Evolutionary conservation across 2,888 invertebrate genomes (phyloP).

Genomic region (Thalpophila matura): DNA sequence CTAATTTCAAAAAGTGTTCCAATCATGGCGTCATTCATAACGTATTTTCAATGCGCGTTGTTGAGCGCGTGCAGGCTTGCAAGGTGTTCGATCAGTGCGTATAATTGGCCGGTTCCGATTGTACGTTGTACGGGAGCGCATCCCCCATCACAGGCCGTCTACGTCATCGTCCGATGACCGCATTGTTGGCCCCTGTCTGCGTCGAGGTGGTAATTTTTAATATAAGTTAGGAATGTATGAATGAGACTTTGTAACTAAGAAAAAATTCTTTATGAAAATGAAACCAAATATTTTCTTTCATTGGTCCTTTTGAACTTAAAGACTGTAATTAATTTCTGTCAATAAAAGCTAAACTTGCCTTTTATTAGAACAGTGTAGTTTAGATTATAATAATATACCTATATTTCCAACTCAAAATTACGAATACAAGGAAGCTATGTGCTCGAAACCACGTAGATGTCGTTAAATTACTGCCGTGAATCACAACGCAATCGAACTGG

Average conservation of each 20-base stretch:
- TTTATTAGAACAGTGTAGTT: too few species aligned
- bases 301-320: too few species aligned
- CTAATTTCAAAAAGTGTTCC: slow-evolving; percentile 7
- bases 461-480: slow-evolving; percentile 59
- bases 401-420: slow-evolving; percentile 27
- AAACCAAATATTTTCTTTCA: too few species aligned
- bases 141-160: slow-evolving; percentile 50
- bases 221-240: neutral
- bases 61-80: slow-evolving; percentile 69
- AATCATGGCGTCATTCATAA: slow-evolving; percentile 22
- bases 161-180: slow-evolving; percentile 56
- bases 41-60: slow-evolving; percentile 40
- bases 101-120: slow-evolving; percentile 86
- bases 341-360: too few species aligned
- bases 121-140: slow-evolving; percentile 64
- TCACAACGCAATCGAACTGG: slow-evolving; percentile 48
- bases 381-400: too few species aligned
- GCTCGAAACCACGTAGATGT: slow-evolving; percentile 46
- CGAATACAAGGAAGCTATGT: slow-evolving; percentile 45
- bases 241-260: neutral
- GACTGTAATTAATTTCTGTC: too few species aligned
- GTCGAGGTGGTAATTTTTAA: slow-evolving; percentile 15
- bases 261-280: too few species aligned
- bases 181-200: slow-evolving; percentile 60
- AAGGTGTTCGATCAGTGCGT: slow-evolving; percentile 83